Base-by-base conservation (phyloP, 1,140 invertebrate species). In the Acromyrmex heyeri region DNA sequence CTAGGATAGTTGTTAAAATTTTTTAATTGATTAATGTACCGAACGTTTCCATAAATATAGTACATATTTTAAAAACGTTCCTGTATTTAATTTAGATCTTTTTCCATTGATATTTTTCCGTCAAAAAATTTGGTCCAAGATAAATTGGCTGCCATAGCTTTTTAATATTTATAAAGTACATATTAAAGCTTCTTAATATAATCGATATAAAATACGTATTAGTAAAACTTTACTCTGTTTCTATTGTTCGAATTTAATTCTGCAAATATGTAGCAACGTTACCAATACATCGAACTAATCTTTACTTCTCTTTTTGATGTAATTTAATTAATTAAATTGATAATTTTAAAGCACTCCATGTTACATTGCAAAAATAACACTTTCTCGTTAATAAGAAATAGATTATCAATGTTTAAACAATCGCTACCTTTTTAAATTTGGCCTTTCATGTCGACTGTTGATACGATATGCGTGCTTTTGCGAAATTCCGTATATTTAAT, bases 1-100 rank as follows among this genome's bases (percentile, higher is more conserved):
- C 48, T 50, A 50, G 4, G 8, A 50, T 8, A 44, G 10, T 44
- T 44, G 1, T 44, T 1, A 44, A 44, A 44, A 10, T 44, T 44
- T 44, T 44, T 44, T 44, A 44, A 44, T 44, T 44, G 38, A 44
- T 10, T 88, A 88, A 61, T 14, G 21, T 69, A 73, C 34, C 57
- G 44, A 65, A 12, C 27, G 1, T 34, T 50, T 4, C 30, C 0
- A 16, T 4, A 44, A 62, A n/a, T 34, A 8, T 7, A 2, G 34
- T 8, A 34, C 14, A 12, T 38, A 59, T 18, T 44, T 59, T 16
- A 48, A 72, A 61, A 2, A 38, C 6, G 14, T 7, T 24, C 16
- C 24, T 44, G 34, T 24, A 18, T 18, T 12, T 30, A 3, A 5
- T 12, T 12, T 44, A 44, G 0, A 44, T 44, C 10, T 44, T 3